Evolutionary conservation across 2,797 vertebrate species (phyloP), one percentile per base, ranked within the genome.

Genomic region (Buphagus erythrorhynchus): DNA sequence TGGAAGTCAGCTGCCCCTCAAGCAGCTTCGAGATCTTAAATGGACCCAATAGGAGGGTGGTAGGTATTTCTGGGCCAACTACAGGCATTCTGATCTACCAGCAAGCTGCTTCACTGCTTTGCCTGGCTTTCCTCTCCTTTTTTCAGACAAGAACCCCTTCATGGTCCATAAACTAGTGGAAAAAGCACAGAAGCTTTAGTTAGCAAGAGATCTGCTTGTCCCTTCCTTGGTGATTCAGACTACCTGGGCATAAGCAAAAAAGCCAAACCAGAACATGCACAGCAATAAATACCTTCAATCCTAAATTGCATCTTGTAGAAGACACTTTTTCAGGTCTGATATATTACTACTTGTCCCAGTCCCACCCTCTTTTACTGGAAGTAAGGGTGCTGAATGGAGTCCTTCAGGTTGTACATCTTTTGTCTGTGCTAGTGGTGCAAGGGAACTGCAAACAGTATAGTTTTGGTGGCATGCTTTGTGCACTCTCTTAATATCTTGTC

Each of bases 51-150:
- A 42, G 52, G 19, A 80, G 10, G 2, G 19, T 78, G 51, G 16
- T 63, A 28, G 42, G 19, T 79, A 25, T 84, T 80, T 88, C 48
- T 31, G 43, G 48, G 45, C 29, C 66, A 10, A 7, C 26, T 66
- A 13, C 3, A 1, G 40, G 12, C 0, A 0, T 58, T 63, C 19
- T 3, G 2, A 11, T 73, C 82, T 28, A 62, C n/a, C 42, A 43
- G 28, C 2, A 17, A 31, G 16, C 54, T 92, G 20, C 43, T 84
- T 84, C 21, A 5, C 18, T 63, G 36, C 68, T 84, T 86, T 77
- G 19, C 36, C 66, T 65, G 29, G 35, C 25, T 82, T 85, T 82
- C 15, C 3, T 75, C 20, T 77, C 12, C 19, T 13, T 66, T 83
- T 57, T 66, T 82, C 17, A 43, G n/a, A 46, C 29, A 59, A 72